Conservation (phyloP, 92 coral and sea anemone species). For the Siderastrea siderea region DNA sequence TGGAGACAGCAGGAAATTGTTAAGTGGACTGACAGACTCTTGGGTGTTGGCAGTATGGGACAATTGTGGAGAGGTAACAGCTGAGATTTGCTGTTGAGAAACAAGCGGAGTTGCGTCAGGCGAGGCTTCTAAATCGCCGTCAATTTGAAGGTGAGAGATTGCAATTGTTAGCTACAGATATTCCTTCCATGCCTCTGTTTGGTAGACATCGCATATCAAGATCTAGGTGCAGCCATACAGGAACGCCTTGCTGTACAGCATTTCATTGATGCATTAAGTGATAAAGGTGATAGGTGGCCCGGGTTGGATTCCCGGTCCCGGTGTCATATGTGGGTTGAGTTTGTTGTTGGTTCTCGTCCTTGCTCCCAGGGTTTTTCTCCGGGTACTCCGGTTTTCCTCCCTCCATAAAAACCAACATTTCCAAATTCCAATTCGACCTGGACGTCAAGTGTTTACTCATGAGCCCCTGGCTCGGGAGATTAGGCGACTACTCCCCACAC, state of each 20-base stretch:
- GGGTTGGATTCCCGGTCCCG: no score
- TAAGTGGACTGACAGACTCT: conserved; percentile 39
- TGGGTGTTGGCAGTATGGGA: conserved; percentile 34
- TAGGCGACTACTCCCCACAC: no score
- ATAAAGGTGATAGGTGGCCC: conserved; percentile 1
- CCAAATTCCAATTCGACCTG: no score
- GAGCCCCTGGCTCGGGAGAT: no score
- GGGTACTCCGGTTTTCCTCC: no score
- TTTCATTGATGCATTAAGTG: conserved; percentile 48
- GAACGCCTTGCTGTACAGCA: conserved; percentile 67
- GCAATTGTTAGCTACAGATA: conserved; percentile 49
- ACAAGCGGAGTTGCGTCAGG: conserved; percentile 66
- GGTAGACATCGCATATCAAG: conserved; percentile 56
- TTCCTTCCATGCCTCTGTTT: conserved; percentile 14
- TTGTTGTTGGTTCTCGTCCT: no score
- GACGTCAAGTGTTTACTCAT: no score
- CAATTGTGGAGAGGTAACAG: conserved; percentile 35
- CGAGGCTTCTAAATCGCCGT: conserved; percentile 48
- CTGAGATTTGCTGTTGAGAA: conserved; percentile 55
- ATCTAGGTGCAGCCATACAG: conserved; percentile 31
- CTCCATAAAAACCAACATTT: no score
- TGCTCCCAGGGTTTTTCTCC: no score
- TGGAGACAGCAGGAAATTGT: conserved; percentile 42
- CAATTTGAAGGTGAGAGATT: conserved; percentile 67
- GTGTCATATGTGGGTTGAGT: no score